A percentile compares a stretch with the other conserved stretches of the same genome.
phyloP scores from a whole-genome alignment of 2,888 invertebrate genomes.

The Drosophila ochracea region DNA sequence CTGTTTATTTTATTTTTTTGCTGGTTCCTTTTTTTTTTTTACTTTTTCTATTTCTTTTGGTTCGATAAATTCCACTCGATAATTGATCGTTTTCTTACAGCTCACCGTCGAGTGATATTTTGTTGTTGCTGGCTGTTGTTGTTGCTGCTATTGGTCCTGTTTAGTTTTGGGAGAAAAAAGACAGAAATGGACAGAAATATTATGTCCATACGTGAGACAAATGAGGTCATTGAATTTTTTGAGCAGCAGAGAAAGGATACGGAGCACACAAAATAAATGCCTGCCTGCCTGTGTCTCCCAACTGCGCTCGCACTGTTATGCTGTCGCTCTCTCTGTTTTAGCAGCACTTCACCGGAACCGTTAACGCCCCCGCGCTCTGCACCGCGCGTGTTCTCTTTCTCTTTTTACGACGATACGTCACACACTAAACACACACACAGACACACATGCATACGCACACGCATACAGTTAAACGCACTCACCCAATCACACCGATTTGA shows the following conservation, averaged over 20 bases:
- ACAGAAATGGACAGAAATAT: constrained; percentile 55
- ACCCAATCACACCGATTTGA: constrained; percentile 67
- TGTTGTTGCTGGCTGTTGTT: constrained; percentile 19
- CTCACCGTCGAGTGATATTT: constrained; percentile 54
- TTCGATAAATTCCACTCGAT: constrained; percentile 50
- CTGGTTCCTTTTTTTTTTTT: constrained; percentile 6
- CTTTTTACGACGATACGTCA: constrained; percentile 72
- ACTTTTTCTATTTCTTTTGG: constrained; percentile 22
- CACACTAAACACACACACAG: constrained; percentile 59
- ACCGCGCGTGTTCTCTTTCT: constrained; percentile 34
- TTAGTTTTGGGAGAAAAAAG: constrained; percentile 25
- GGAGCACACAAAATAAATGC: constrained; percentile 35
- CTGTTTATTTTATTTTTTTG: constrained; percentile 17
- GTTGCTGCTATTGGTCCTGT: constrained; percentile 50
- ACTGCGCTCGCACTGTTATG: constrained; percentile 27
- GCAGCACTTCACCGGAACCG: constrained; percentile 63
- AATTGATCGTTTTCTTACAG: constrained; percentile 39
- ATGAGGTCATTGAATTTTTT: constrained; percentile 81
- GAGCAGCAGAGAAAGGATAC: constrained; percentile 50
- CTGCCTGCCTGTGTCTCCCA: constrained; percentile 46
- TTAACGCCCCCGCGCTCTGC: constrained; percentile 60
- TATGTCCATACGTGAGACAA: constrained; percentile 69
- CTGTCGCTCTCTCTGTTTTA: constrained; percentile 31
- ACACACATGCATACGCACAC: constrained; percentile 41
- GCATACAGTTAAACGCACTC: constrained; percentile 37